phyloP scores from a whole-genome alignment of 2,113 vertebrate species.

The Sturnus vulgaris region DNA sequence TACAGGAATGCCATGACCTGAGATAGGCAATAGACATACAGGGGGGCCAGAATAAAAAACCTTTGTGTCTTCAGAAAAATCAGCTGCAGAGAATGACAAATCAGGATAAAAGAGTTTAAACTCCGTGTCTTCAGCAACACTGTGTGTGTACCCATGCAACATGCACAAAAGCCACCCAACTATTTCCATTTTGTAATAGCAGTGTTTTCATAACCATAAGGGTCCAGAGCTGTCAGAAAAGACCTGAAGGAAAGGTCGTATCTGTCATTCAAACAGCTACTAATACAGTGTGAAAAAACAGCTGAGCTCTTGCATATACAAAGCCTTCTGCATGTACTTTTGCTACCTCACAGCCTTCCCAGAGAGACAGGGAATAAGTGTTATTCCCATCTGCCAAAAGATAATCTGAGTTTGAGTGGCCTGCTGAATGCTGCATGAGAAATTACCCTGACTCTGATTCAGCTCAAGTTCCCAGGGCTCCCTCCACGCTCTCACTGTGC shows the following conservation, averaged over 20 bases:
- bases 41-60: neutral
- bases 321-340: neutral
- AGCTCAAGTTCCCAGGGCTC: neutral
- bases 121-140: neutral
- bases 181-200: neutral
- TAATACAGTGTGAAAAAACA: neutral
- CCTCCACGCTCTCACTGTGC: neutral
- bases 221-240: neutral
- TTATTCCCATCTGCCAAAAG: neutral
- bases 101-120: neutral
- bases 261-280: neutral
- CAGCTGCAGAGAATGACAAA: neutral
- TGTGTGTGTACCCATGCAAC: neutral
- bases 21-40: neutral
- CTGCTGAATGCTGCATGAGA: neutral
- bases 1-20: neutral
- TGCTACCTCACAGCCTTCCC: neutral
- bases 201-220: neutral
- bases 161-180: neutral
- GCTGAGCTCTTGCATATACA: neutral
- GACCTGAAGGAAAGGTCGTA: neutral
- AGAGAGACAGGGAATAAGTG: neutral
- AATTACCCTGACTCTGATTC: neutral
- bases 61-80: neutral
- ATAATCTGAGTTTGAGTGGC: neutral